A percentile compares a stretch with the other conserved stretches of the same genome.
These are phyloP conservation scores for Thalpophila matura DNA, from an alignment of 2,888 invertebrate species.

Conservation along the genomic window DNA sequence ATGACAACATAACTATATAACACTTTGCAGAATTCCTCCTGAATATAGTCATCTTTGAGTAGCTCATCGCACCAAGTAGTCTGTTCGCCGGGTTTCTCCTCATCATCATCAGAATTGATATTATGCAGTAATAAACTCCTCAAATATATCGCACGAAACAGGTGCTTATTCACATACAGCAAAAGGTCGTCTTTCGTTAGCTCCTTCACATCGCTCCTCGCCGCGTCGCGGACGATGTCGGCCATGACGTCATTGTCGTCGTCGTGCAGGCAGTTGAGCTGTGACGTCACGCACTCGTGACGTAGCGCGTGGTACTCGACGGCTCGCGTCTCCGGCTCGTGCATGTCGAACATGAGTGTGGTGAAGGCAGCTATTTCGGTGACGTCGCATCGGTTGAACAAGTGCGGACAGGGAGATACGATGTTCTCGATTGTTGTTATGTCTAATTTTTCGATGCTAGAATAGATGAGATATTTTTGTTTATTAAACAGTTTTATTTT, in stretches of 20 bases:
- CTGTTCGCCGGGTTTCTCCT: constrained; percentile 49
- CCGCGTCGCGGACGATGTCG: constrained; percentile 55
- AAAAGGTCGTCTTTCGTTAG: constrained; percentile 64
- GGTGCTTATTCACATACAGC: constrained; percentile 55
- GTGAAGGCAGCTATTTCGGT: constrained; percentile 57
- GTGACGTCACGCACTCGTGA: constrained; percentile 67
- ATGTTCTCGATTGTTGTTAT: constrained; percentile 68
- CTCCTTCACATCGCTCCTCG: constrained; percentile 46
- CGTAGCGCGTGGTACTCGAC: constrained; percentile 67
- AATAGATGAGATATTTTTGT: constrained; percentile 1
- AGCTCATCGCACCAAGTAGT: constrained; percentile 62
- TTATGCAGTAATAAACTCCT: constrained; percentile 63
- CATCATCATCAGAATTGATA: constrained; percentile 37
- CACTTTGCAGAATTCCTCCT: constrained; percentile 61
- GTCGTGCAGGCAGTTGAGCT: constrained; percentile 74
- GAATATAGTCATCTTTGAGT: constrained; percentile 61
- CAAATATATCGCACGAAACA: constrained; percentile 72
- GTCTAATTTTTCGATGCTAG: constrained; percentile 67
- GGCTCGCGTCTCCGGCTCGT: constrained; percentile 1
- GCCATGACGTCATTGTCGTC: constrained; percentile 65
- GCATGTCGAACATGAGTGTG: constrained; percentile 41
- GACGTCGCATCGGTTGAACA: constrained; percentile 54
- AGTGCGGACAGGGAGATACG: constrained; percentile 68
- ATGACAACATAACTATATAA: constrained; percentile 71
- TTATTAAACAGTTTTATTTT: too few species aligned